These are phyloP conservation scores for Anagyrus pseudococci DNA, from an alignment of 2,888 invertebrate species.

Conservation along the genomic window DNA sequence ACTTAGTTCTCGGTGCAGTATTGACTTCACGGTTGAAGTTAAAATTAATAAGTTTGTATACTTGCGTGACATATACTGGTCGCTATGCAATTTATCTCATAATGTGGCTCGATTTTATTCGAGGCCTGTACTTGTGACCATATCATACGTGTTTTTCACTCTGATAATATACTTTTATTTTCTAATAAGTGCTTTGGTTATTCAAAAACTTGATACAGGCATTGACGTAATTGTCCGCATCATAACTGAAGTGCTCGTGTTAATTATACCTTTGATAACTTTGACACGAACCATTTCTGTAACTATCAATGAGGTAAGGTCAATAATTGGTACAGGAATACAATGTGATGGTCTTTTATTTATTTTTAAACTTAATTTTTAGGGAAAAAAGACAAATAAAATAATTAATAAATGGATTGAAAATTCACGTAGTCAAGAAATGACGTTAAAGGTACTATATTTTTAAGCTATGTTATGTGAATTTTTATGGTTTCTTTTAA, in stretches of 20 bases:
- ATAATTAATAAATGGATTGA: background rate
- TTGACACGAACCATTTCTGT: background rate
- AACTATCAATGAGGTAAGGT: background rate
- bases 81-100: background rate
- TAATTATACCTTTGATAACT: no score
- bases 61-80: background rate
- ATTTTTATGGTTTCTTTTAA: background rate
- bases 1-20: no score
- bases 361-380: background rate
- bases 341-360: no score
- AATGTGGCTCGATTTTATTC: conserved; percentile 9
- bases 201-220: background rate
- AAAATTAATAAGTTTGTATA: no score
- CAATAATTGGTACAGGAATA: no score
- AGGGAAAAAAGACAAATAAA: background rate
- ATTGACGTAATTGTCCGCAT: no score
- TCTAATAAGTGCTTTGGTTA: background rate
- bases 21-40: no score
- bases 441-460: background rate
- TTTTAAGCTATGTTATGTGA: background rate
- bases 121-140: background rate
- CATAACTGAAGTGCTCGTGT: background rate
- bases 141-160: background rate
- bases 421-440: background rate
- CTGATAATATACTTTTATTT: conserved; percentile 1